Base-by-base conservation (phyloP, 2,797 vertebrate genomes). In the Rhinophrynus dorsalis region DNA sequence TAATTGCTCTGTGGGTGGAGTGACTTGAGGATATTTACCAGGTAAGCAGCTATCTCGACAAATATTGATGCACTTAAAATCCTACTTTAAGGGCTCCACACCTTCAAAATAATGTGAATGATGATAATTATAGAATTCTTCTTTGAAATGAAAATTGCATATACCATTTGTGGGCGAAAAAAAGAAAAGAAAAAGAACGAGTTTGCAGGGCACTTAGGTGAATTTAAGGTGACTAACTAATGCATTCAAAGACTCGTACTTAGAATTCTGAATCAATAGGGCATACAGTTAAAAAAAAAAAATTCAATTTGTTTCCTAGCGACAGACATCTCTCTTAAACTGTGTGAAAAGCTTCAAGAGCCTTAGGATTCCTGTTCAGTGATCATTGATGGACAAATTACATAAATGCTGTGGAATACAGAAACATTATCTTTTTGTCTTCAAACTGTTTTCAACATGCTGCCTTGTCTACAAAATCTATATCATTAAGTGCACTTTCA, bases 221-320 rank as follows among this genome's bases (percentile, higher is more conserved):
- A 57, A 15, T 18, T 1, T 1, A 18, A 13, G 4, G 6, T 37
- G 32, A n/a, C n/a, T 29, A 44, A 38, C 30, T 18, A 42, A 60
- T 42, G 8, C 29, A 20, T 56, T 38, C 42, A 42, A 24, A 17
- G 47, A 29, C 21, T 30, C 18, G 9, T 21, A 56, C 32, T 48
- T 64, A 21, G 38, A 26, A 35, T 54, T 62, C 37, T 21, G 37
- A 38, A 58, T 72, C 51, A 65, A 55, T 56, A 56, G 23, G 42
- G 17, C 51, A 37, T 44, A 5, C 48, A 38, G 15, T 23, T 35
- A 37, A 63, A 27, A 32, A 63, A n/a, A 40, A 27, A 18, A 17
- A 48, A 57, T 50, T 37, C 29, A 64, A 50, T 64, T 35, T 64
- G 68, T 65, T 72, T 42, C 60, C 37, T 32, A 56, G 60, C 52